Conservation (phyloP, 1,140 invertebrate species). For the Drosophila setifemur region DNA sequence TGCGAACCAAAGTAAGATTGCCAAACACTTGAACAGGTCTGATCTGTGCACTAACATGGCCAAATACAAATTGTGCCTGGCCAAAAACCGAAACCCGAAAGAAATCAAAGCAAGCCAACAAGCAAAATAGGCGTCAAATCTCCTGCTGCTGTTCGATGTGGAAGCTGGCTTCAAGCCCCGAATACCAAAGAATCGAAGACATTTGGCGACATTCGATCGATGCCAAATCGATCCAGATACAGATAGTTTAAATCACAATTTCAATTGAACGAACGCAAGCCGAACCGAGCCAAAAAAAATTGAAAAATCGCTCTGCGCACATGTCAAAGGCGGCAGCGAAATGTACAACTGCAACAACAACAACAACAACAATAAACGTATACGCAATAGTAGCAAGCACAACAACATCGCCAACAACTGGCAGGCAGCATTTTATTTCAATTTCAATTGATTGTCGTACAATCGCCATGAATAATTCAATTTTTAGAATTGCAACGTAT, state of each 20-base stretch:
- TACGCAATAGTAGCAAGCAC: constrained; percentile 20
- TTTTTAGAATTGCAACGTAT: constrained; percentile 73
- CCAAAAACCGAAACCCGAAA: constrained; percentile 39
- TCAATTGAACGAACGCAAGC: constrained; percentile 63
- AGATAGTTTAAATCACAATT: constrained; percentile 79
- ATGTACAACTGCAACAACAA: constrained; percentile 26
- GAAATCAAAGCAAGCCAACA: constrained; percentile 37
- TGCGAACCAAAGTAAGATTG: constrained; percentile 9
- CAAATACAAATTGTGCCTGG: constrained; percentile 69
- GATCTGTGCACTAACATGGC: constrained; percentile 51
- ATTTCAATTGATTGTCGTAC: constrained; percentile 80
- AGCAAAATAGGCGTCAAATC: constrained; percentile 74
- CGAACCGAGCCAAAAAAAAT: constrained; percentile 35
- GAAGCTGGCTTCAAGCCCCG: constrained; percentile 22
- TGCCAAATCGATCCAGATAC: constrained; percentile 77
- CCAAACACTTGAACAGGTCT: constrained; percentile 43
- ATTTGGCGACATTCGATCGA: constrained; percentile 70
- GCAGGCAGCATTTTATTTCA: constrained; percentile 78
- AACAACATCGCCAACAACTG: constrained; percentile 39
- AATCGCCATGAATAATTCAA: constrained; percentile 79
- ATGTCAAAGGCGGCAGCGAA: constrained; percentile 71
- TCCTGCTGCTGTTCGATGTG: constrained; percentile 10
- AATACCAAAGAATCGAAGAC: constrained; percentile 56
- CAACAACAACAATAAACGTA: constrained; percentile 21
- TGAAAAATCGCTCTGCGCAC: constrained; percentile 73